A percentile compares a stretch with the other conserved stretches of the same genome.
These are phyloP conservation scores for Schizaphis graminum DNA, from an alignment of 2,888 invertebrate species.

Conservation along the genomic window DNA sequence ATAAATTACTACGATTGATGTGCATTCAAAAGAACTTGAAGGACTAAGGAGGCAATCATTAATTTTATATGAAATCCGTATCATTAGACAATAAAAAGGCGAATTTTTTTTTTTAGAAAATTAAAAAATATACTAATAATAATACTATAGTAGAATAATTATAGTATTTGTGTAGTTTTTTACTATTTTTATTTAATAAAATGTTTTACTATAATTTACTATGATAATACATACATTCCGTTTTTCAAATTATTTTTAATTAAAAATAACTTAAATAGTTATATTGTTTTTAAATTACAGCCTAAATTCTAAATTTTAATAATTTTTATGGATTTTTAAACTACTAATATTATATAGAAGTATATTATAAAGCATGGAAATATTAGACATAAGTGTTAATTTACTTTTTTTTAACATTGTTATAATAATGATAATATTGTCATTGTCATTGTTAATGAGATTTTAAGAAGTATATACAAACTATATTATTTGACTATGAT, in stretches of 20 bases:
- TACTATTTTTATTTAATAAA: neutral
- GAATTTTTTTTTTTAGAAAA: neutral
- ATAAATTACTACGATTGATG: neutral
- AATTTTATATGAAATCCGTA: neutral
- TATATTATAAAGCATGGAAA: neutral
- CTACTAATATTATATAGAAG: too few species aligned
- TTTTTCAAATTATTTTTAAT: neutral
- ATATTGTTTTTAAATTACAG: neutral
- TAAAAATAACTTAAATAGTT: neutral
- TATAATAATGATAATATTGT: neutral
- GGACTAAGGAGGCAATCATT: neutral
- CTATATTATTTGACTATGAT: neutral
- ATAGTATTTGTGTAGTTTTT: neutral
- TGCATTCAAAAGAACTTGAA: neutral
- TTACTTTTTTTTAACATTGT: neutral
- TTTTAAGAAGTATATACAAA: neutral
- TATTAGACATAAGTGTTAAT: neutral
- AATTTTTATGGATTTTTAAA: neutral
- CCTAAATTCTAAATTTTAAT: neutral
- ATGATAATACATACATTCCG: too few species aligned
- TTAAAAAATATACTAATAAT: neutral
- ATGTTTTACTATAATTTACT: too few species aligned
- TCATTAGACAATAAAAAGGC: neutral
- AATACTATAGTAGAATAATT: neutral
- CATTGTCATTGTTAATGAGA: too few species aligned